Base-by-base conservation (phyloP, 2,797 vertebrate species). In the Selene dorsalis region DNA sequence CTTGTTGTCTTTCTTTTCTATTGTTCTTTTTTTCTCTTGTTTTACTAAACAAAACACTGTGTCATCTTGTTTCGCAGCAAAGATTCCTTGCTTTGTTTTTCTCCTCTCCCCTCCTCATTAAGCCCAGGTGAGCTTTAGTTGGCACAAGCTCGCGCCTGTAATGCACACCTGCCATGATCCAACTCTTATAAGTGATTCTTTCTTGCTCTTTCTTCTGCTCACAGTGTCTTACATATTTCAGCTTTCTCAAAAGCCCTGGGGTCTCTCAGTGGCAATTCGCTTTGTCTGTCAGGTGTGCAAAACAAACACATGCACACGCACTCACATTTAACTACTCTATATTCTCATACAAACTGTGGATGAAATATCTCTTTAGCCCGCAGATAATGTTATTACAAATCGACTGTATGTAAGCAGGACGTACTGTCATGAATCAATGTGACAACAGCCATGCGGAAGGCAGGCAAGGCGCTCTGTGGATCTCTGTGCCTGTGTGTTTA, bases 301-400 rank as follows among this genome's bases (percentile, higher is more conserved):
- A 79, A 70, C 53, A 83, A 83, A 85, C 55, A 52, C n/a, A 1
- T 28, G 5, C 39, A 50, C 20, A 1, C n/a, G 22, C 61, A 26
- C 9, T 8, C 32, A 66, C 57, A 65, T 53, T 67, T 55, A 82
- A 71, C 84, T 13, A 55, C 66, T 80, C 38, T 50, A 28, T 65
- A 57, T 48, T 22, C 80, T 75, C 55, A 63, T 73, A 75, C 65
- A 89, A 83, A 84, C 53, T 52, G 50, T 12, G 17, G 73, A 18
- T 71, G 71, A 84, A 75, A 82, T 77, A 84, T 84, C 86, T 78
- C 57, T 75, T 79, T 80, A 62, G 39, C 80, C 62, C 4, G 53
- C 71, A 84, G 84, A 91, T 88, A 89, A 90, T 88, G 88, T 82
- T 88, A 84, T 88, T 88, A 87, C 80, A 92, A 92, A 92, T 85